Base-by-base conservation (phyloP, 2,113 vertebrate species). In the Coturnix japonica region DNA sequence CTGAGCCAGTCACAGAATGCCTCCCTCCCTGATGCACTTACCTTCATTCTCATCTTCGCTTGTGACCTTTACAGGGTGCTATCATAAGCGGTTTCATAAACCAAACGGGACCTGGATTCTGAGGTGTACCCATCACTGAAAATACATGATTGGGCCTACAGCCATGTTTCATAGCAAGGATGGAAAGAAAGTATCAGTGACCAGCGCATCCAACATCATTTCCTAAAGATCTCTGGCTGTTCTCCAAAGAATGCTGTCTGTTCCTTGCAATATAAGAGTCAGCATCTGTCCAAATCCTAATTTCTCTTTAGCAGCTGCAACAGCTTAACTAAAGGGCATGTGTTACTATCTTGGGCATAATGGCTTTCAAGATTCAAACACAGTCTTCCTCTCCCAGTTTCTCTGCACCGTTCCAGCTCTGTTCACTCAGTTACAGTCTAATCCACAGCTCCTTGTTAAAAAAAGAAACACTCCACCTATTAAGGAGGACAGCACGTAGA, bases 81-180 rank as follows among this genome's bases (percentile, higher is more conserved):
- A 31, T 0, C 1, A 61, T 37, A 60, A 60, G 16, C 63, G 72
- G 39, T 56, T 76, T 72, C 33, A 22, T 51, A 82, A 60, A 76
- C 35, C 33, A 47, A 59, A 28, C n/a, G 37, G 19, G 43, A 39
- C 11, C 20, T 30, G 43, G 44, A 25, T 51, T 79, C 75, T 39
- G 17, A 76, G 64, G 15, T 44, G 35, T 14, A 15, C 0, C 0
- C 49, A 22, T 23, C 20, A 71, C 0, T 28, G 57, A 79, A 74
- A 63, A 79, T 21, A 7, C 8, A 13, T 10, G 18, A 14, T 54
- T 60, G 59, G 33, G 41, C 33, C 0, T 0, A 39, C 15, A 39
- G 35, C 59, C 59, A 26, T 7, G 9, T 61, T 26, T 37, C 23
- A 17, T 17, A 35, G 23, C 59, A 61, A 61, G 71, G 30, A 66